Evolutionary conservation across 2,113 vertebrate genomes (phyloP).

Genomic region (Noturus placidus): DNA sequence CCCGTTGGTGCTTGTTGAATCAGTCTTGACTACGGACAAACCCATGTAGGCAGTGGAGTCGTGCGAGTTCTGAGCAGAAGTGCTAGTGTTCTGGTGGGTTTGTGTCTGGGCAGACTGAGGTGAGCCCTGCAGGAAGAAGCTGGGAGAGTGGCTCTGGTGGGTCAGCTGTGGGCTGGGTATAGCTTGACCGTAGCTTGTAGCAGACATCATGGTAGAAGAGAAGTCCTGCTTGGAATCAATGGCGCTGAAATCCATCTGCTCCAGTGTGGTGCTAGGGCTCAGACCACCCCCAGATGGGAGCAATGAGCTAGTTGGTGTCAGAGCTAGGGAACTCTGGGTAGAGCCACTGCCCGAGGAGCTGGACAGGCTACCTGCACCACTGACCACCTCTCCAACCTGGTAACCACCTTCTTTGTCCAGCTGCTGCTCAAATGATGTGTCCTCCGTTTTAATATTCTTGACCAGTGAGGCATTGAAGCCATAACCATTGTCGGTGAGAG

Average conservation of each 20-base stretch:
- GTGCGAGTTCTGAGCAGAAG: slow-evolving; percentile 61
- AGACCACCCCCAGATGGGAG: slow-evolving; percentile 94
- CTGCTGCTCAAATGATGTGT: slow-evolving; percentile 87
- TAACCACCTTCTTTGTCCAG: slow-evolving; percentile 82
- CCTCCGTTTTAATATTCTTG: slow-evolving; percentile 94
- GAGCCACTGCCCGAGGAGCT: slow-evolving; percentile 76
- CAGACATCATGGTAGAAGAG: slow-evolving; percentile 78
- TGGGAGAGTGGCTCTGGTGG: slow-evolving; percentile 88
- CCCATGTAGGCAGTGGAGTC: slow-evolving; percentile 66
- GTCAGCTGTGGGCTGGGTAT: slow-evolving; percentile 82
- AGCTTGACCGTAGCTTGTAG: slow-evolving; percentile 77
- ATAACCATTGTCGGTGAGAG: slow-evolving; percentile 77
- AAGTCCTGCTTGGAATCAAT: slow-evolving; percentile 98
- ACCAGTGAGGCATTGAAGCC: slow-evolving; percentile 82
- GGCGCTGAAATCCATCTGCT: slow-evolving; percentile 99
- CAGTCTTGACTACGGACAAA: slow-evolving; percentile 78
- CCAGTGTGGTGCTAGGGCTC: slow-evolving; percentile 95
- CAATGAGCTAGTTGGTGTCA: slow-evolving; percentile 83
- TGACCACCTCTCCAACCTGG: slow-evolving; percentile 71
- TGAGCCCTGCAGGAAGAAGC: slow-evolving; percentile 93
- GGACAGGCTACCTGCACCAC: slow-evolving; percentile 65
- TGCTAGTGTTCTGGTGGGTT: slow-evolving; percentile 62
- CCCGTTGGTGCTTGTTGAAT: slow-evolving; percentile 75
- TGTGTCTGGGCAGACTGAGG: slow-evolving; percentile 74
- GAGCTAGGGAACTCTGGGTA: slow-evolving; percentile 78